These are phyloP conservation scores for Eustalomyia histrio DNA, from an alignment of 2,888 invertebrate genomes.

Conservation along the genomic window DNA sequence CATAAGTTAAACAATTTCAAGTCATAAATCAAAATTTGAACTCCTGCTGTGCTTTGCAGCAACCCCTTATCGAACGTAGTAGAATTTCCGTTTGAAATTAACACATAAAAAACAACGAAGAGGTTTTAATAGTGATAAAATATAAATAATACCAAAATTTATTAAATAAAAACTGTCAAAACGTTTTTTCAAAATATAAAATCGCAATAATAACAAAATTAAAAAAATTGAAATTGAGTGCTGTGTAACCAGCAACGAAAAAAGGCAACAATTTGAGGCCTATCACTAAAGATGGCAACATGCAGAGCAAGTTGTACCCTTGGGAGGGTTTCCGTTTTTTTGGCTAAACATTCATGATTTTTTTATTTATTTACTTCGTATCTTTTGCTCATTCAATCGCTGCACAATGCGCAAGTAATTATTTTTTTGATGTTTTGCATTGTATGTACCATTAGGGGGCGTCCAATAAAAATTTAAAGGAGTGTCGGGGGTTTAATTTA, in stretches of 20 bases:
- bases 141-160: conserved; percentile 69
- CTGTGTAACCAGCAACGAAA: conserved; percentile 36
- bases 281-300: conserved; percentile 61
- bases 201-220: conserved; percentile 64
- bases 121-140: conserved; percentile 26
- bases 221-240: conserved; percentile 45
- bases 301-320: conserved; percentile 61
- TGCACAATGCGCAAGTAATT: background rate
- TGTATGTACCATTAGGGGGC: too few species aligned
- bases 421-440: too few species aligned
- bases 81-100: conserved; percentile 54
- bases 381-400: background rate
- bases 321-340: conserved; percentile 41
- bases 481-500: too few species aligned
- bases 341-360: conserved; percentile 16
- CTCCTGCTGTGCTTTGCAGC: conserved; percentile 50
- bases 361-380: background rate
- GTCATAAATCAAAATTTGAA: conserved; percentile 59
- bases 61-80: conserved; percentile 52
- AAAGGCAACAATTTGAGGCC: conserved; percentile 36
- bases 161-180: conserved; percentile 73
- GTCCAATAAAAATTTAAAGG: too few species aligned
- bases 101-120: conserved; percentile 22
- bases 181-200: conserved; percentile 71
- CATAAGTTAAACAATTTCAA: conserved; percentile 57